phyloP scores from a whole-genome alignment of 2,113 vertebrate genomes.

The Plotosus lineatus region DNA sequence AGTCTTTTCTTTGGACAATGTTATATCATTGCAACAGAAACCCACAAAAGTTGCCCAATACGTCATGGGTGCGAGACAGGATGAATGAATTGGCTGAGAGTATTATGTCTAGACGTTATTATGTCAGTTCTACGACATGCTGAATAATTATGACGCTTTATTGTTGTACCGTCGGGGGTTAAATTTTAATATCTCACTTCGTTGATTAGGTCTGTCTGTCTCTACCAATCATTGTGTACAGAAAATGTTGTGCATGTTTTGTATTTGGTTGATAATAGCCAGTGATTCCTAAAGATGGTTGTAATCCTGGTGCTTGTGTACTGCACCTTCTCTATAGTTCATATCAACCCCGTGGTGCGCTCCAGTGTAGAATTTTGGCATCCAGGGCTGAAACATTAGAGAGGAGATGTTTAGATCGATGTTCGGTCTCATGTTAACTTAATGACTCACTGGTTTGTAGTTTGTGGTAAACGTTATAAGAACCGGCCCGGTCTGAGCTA shows the following conservation, averaged over 20 bases:
- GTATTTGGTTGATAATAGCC: background rate
- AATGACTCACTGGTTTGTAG: conserved; percentile 62
- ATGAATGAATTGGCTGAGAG: too few relatives aligned
- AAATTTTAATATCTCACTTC: background rate
- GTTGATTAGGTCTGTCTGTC: background rate
- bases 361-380: background rate
- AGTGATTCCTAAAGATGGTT: background rate
- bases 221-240: background rate
- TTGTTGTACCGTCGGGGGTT: background rate
- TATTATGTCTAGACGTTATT: too few relatives aligned
- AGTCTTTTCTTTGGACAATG: too few relatives aligned
- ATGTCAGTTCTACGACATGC: too few relatives aligned
- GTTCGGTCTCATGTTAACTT: conserved; percentile 10
- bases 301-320: background rate
- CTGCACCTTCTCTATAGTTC: background rate
- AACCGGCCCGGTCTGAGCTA: conserved; percentile 97
- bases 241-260: background rate
- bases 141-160: background rate
- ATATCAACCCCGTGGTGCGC: background rate
- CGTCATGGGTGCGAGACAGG: too few relatives aligned
- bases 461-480: conserved; percentile 98
- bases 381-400: background rate
- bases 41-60: too few relatives aligned
- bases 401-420: background rate
- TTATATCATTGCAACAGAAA: too few relatives aligned